Evolutionary conservation across 2,113 vertebrate species (phyloP).

Genomic region (Laticauda colubrina): DNA sequence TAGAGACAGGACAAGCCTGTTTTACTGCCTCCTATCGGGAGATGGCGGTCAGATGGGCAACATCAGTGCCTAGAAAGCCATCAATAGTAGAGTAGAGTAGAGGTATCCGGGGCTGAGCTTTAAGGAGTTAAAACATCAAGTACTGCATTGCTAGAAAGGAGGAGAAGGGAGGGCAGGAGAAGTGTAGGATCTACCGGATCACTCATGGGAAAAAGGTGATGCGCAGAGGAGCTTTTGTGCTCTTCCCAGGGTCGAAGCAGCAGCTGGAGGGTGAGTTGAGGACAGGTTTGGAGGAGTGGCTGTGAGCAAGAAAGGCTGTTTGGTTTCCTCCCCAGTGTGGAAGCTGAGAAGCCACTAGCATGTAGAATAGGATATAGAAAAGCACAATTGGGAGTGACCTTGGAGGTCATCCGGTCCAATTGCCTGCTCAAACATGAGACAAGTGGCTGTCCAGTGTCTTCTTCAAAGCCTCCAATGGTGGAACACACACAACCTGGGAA

Average conservation of each 20-base stretch:
- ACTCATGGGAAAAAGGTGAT: background rate
- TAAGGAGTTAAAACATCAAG: background rate
- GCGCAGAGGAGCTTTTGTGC: background rate
- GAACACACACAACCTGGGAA: background rate
- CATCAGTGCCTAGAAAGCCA: background rate
- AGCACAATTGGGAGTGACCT: background rate
- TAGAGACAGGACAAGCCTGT: background rate
- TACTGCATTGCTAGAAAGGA: background rate
- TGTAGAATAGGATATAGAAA: too few species aligned
- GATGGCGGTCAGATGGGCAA: background rate
- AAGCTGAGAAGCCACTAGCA: background rate
- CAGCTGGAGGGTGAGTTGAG: background rate
- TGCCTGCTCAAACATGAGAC: background rate
- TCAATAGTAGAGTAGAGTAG: background rate
- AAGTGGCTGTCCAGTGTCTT: background rate
- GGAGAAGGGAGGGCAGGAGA: background rate
- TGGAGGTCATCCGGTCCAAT: background rate
- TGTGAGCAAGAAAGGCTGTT: background rate
- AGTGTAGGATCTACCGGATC: background rate
- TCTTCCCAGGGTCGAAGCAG: background rate
- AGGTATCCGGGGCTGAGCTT: background rate
- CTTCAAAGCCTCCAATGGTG: background rate
- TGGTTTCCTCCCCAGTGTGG: background rate
- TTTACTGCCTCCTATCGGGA: background rate
- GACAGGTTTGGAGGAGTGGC: background rate